Conservation (phyloP, 1,140 invertebrate species). For the Cheumatopsyche charites region DNA sequence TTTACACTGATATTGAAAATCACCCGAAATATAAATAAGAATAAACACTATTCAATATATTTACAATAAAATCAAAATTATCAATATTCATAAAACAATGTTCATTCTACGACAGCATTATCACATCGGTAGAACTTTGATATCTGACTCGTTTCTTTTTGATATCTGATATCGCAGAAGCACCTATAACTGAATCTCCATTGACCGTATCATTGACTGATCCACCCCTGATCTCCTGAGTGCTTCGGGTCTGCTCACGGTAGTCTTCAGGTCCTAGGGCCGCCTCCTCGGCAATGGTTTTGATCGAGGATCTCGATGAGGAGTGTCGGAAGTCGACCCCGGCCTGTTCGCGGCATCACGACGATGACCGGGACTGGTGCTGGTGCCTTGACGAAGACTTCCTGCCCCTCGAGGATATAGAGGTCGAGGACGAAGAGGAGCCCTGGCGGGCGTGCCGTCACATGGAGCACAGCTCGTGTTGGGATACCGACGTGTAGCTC, state of each 20-base stretch:
- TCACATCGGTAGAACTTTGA: constrained; percentile 42
- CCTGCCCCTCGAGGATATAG: constrained; percentile 51
- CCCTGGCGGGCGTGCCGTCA: constrained; percentile 59
- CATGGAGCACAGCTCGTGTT: constrained; percentile 61
- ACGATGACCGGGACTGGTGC: constrained; percentile 37
- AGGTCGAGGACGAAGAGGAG: constrained; percentile 49
- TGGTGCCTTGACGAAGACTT: constrained; percentile 51
- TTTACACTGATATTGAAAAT: too few species aligned
- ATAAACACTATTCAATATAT: too few species aligned
- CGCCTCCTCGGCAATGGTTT: constrained; percentile 45
- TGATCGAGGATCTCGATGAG: constrained; percentile 38
- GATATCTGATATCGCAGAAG: constrained; percentile 18
- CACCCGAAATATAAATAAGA: too few species aligned
- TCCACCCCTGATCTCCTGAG: neutral
- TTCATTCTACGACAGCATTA: constrained; percentile 41
- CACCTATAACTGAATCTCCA: neutral
- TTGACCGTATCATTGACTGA: neutral
- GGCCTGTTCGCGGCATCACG: constrained; percentile 45
- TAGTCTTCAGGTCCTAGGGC: constrained; percentile 34
- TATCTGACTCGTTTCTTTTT: constrained; percentile 45
- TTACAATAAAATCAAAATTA: neutral
- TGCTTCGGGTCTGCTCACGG: constrained; percentile 27
- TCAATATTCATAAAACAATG: neutral
- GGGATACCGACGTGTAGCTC: constrained; percentile 58
- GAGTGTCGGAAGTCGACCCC: constrained; percentile 38